phyloP scores from a whole-genome alignment of 2,113 vertebrate genomes.

The Tragelaphus scriptus region DNA sequence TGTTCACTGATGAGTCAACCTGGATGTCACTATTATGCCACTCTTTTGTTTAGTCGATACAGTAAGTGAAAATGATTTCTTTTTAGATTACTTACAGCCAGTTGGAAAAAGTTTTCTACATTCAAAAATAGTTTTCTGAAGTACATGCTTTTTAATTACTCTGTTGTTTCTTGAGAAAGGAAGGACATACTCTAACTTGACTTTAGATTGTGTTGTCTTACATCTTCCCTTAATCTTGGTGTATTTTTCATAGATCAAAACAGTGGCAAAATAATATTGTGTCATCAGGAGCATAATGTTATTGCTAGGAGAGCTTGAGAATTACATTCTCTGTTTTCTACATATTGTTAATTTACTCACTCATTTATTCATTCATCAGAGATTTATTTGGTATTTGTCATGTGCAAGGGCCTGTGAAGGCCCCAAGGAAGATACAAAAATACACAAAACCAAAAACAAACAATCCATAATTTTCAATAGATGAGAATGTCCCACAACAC shows the following conservation, averaged over 20 bases:
- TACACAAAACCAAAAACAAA: background rate
- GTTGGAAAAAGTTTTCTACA: background rate
- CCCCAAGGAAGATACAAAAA: slow-evolving; percentile 14
- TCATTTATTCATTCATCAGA: background rate
- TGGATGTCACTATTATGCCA: background rate
- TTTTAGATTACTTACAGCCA: background rate
- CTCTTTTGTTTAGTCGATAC: background rate
- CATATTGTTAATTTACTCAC: background rate
- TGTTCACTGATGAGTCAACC: background rate
- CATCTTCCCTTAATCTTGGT: background rate
- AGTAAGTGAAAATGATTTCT: background rate
- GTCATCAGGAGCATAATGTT: background rate
- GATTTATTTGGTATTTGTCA: slow-evolving; percentile 16
- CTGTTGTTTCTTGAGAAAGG: background rate
- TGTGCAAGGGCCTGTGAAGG: background rate
- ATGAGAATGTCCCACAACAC: background rate
- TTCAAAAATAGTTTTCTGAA: slow-evolving; percentile 16
- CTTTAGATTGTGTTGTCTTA: background rate
- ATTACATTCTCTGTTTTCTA: background rate
- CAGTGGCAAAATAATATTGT: background rate
- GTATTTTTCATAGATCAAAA: background rate
- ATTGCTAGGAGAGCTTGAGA: background rate
- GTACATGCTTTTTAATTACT: background rate
- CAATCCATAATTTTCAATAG: background rate
- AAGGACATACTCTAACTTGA: background rate